Evolutionary conservation across 1,140 invertebrate species (phyloP), one percentile per base, ranked within the genome.

Genomic region (Drosophila varians): DNA sequence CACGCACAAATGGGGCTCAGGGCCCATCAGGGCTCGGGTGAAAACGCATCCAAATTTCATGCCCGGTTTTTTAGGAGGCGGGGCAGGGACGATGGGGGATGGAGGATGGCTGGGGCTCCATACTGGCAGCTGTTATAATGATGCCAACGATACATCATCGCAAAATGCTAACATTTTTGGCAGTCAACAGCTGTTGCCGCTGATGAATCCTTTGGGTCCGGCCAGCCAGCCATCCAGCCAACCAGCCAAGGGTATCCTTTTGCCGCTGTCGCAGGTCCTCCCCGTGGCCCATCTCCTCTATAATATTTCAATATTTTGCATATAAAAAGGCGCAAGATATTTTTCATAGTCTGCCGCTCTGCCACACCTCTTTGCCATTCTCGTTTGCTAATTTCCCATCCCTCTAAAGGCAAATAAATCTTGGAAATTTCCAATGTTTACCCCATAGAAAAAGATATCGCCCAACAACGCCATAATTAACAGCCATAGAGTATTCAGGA

Each of bases 181-280:
- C 64, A 75, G 77, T 77, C 82, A 86, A 74, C 82, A 87, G 82
- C 82, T 87, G 82, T 87, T 86, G 70, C 82, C 82, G 64, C 82
- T 87, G 82, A 87, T 87, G 82, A 87, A 87, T 87, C 82, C 82
- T 87, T 87, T 87, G 82, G 77, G 82, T 87, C 83, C 82, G 65
- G 74, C 64, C 9, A 58, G 38, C 25, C 58, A 42, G 38, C 16
- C 38, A 42, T 19, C 14, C 38, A 42, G 38, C 36, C 16, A 40
- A 6, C 36, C 36, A 8, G 1, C 38, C 38, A 73, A 55, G 57
- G 57, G 49, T 49, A 73, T 73, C 58, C 69, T 87, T n/a, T 71
- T 47, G 56, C 25, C 49, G 28, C 40, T 40, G 36, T 25, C 19
- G 18, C 46, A 36, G 28, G 54, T 36, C 36, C 43, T n/a, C 14